Percentiles rank a stretch among this genome's conserved stretches.
Conservation (phyloP, 2,113 vertebrate species). For the Raphicerus campestris region DNA sequence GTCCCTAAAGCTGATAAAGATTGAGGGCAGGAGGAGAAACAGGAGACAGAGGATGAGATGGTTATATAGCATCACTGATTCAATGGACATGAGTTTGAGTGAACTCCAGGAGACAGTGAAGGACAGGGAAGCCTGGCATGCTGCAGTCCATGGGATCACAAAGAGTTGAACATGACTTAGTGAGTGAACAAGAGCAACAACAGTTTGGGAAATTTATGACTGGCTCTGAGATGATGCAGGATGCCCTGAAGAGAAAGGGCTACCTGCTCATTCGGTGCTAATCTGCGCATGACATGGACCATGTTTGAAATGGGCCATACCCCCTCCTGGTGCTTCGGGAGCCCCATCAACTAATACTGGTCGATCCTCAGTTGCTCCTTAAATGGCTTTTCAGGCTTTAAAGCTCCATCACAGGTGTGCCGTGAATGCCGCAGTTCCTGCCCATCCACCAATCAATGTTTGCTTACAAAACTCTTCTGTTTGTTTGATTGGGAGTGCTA, state of each 20-base stretch:
- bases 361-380: background rate
- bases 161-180: background rate
- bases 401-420: background rate
- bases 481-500: slow-evolving; percentile 3
- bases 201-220: background rate
- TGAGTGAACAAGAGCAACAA: background rate
- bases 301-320: background rate
- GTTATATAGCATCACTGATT: background rate
- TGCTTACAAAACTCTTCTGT: background rate
- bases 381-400: slow-evolving; percentile 10
- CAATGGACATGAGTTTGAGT: background rate
- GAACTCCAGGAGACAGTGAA: background rate
- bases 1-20: background rate
- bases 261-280: background rate
- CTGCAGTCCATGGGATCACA: background rate
- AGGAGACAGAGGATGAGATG: background rate
- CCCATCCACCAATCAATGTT: background rate
- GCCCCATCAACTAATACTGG: background rate
- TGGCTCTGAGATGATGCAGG: background rate
- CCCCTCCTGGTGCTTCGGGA: background rate
- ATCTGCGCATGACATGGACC: background rate
- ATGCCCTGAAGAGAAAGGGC: background rate
- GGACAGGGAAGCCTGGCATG: background rate
- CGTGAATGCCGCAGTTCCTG: background rate
- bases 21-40: background rate